These are phyloP conservation scores for Neodiprion virginianus DNA, from an alignment of 1,140 invertebrate species.

Conservation along the genomic window DNA sequence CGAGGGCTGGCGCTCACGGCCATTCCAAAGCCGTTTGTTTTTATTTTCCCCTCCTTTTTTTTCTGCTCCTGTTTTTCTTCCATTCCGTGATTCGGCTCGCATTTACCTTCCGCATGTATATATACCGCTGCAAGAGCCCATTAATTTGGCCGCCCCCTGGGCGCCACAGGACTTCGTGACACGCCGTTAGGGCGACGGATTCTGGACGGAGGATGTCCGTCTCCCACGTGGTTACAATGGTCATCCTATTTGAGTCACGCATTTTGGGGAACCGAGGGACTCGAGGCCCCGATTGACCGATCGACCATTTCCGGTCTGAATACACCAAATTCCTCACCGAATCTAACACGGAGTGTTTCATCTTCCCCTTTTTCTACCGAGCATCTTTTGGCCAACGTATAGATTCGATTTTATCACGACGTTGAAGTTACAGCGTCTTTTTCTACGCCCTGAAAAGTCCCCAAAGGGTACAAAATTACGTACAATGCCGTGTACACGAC, in stretches of 20 bases:
- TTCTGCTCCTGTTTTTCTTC: no score
- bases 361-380: conserved; percentile 8
- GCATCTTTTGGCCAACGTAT: neutral
- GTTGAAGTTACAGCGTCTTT: neutral
- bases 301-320: conserved; percentile 28
- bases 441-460: neutral
- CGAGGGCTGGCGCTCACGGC: no score
- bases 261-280: conserved; percentile 1
- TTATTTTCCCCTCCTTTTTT: no score
- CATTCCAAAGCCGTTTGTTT: no score
- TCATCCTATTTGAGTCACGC: neutral
- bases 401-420: neutral
- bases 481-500: neutral
- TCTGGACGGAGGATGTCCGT: neutral
- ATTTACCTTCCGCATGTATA: no score
- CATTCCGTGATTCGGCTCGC: no score
- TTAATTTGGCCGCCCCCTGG: conserved; percentile 4
- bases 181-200: neutral
- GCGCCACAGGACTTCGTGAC: conserved; percentile 1
- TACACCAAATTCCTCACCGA: conserved; percentile 27
- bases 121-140: neutral
- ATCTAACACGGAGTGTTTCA: conserved; percentile 24
- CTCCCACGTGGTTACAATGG: conserved; percentile 12
- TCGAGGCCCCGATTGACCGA: conserved; percentile 31
- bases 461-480: neutral